These are phyloP conservation scores for Ptyas mucosa DNA, from an alignment of 2,113 vertebrate genomes.

Conservation along the genomic window DNA sequence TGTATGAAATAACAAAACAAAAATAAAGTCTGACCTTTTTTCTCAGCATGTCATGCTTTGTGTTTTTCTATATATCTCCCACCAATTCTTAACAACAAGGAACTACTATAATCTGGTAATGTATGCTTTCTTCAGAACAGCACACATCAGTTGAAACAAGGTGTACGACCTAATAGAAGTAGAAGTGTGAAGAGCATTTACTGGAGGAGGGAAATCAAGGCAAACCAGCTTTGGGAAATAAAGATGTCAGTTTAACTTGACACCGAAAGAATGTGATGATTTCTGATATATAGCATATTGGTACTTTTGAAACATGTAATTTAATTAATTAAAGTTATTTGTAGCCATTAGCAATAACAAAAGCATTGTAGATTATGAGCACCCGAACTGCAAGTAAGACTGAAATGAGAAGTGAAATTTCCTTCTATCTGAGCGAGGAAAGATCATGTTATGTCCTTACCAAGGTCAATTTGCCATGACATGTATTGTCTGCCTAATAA, in stretches of 20 bases:
- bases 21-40: constrained; percentile 8
- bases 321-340: neutral
- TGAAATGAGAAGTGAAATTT: neutral
- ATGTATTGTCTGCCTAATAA: neutral
- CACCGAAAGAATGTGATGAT: neutral
- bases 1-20: constrained; percentile 5
- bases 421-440: neutral
- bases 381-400: neutral
- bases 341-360: neutral
- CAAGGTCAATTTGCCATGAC: neutral
- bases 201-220: neutral
- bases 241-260: neutral
- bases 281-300: neutral
- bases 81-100: neutral
- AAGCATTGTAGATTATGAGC: neutral
- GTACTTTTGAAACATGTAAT: neutral
- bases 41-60: neutral
- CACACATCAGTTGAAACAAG: neutral
- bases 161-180: neutral
- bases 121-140: neutral
- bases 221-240: neutral
- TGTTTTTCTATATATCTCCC: neutral
- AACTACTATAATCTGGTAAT: neutral
- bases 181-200: neutral
- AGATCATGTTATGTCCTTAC: neutral